Evolutionary conservation across 2,797 vertebrate species (phyloP).

Genomic region (Notamacropus eugenii): DNA sequence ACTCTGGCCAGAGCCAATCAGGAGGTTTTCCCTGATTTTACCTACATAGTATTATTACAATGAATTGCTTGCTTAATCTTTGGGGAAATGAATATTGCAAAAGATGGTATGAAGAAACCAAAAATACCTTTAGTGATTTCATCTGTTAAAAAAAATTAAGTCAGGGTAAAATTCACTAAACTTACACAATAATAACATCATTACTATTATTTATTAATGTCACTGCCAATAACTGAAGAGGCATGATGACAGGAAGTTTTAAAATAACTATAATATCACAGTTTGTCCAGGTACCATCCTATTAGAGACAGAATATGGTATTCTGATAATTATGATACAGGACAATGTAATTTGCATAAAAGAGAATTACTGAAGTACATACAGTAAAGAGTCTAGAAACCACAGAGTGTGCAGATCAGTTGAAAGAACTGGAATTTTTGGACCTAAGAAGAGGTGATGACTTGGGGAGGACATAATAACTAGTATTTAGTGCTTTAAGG

Average conservation of each 20-base stretch:
- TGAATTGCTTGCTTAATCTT: not conserved
- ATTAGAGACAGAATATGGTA: not conserved
- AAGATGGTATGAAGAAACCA: not conserved
- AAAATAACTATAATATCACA: rapidly evolving
- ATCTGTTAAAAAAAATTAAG: not conserved
- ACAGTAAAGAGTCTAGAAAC: not conserved
- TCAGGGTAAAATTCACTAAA: not conserved
- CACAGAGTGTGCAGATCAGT: not conserved
- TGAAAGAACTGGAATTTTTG: not conserved
- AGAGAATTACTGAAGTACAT: not conserved
- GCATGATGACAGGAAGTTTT: not conserved
- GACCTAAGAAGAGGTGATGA: not conserved
- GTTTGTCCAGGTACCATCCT: not conserved
- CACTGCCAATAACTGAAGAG: not conserved
- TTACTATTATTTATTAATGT: not conserved
- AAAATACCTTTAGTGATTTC: not conserved
- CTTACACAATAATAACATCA: not conserved
- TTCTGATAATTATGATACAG: no score
- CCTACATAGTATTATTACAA: not conserved
- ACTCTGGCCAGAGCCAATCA: not conserved
- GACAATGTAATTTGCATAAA: not conserved
- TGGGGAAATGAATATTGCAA: not conserved
- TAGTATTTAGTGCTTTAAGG: not conserved
- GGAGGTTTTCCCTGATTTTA: not conserved
- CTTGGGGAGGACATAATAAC: not conserved